These are phyloP conservation scores for Lagodon rhomboides DNA, from an alignment of 2,797 vertebrate genomes.

Conservation along the genomic window DNA sequence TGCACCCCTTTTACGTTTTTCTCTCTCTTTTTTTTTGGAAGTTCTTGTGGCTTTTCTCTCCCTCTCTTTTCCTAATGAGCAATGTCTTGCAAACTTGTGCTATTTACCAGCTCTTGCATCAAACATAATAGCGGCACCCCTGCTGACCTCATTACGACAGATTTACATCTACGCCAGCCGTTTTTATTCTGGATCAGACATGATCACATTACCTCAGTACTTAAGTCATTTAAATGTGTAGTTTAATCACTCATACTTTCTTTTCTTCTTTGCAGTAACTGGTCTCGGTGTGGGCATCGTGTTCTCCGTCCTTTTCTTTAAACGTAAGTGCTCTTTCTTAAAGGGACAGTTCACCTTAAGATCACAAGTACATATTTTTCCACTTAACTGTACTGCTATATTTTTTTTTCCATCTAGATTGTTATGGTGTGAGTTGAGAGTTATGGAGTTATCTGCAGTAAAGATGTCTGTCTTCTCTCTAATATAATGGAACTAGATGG, in stretches of 20 bases:
- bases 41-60: conserved; percentile 39
- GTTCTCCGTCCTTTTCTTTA: conserved; percentile 93
- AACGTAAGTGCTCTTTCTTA: conserved; percentile 87
- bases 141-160: conserved; percentile 61
- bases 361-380: too few relatives aligned
- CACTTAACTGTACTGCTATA: too few relatives aligned
- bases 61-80: conserved; percentile 51
- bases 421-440: too few relatives aligned
- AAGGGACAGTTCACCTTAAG: too few relatives aligned
- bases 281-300: conserved; percentile 91
- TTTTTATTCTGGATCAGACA: conserved; percentile 33
- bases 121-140: conserved; percentile 56
- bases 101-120: conserved; percentile 71
- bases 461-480: too few relatives aligned
- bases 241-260: conserved; percentile 26
- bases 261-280: conserved; percentile 82
- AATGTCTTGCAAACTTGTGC: conserved; percentile 70
- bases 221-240: conserved; percentile 8
- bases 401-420: too few relatives aligned
- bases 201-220: conserved; percentile 36
- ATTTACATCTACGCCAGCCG: conserved; percentile 57
- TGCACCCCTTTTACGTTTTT: conserved; percentile 38
- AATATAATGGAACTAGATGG: too few relatives aligned
- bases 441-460: too few relatives aligned
- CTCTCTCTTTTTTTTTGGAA: conserved; percentile 33